Conservation (phyloP, 2,113 vertebrate species). For the Acanthisitta chloris region DNA sequence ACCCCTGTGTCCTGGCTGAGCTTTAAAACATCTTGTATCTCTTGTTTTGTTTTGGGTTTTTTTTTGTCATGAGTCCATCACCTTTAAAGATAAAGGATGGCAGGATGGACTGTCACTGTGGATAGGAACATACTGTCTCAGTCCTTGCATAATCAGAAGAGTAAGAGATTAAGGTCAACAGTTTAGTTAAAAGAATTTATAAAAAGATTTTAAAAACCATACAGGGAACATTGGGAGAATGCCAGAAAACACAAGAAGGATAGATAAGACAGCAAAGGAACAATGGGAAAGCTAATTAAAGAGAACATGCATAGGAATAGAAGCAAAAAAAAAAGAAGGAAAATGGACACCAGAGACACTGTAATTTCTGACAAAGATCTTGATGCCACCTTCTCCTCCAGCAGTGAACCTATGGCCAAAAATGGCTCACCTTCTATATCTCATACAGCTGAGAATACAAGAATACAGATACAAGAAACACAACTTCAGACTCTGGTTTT, state of each 20-base stretch:
- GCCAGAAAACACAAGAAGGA: neutral
- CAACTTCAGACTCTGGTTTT: neutral
- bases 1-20: neutral
- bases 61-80: neutral
- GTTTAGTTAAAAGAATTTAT: neutral
- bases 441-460: neutral
- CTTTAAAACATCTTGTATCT: neutral
- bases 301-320: neutral
- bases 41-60: fast-evolving
- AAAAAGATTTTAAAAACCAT: neutral
- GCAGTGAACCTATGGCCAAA: neutral
- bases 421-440: neutral
- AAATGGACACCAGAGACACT: neutral
- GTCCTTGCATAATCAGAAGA: neutral
- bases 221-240: neutral
- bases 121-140: neutral
- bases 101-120: neutral
- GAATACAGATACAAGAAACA: neutral
- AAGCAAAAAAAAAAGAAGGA: neutral
- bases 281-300: neutral
- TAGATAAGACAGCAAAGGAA: neutral
- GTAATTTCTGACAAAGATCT: neutral
- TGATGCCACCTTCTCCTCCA: neutral
- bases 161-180: neutral
- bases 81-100: neutral